These are phyloP conservation scores for Hystrix brachyura DNA, from an alignment of 2,113 vertebrate species.

Conservation along the genomic window DNA sequence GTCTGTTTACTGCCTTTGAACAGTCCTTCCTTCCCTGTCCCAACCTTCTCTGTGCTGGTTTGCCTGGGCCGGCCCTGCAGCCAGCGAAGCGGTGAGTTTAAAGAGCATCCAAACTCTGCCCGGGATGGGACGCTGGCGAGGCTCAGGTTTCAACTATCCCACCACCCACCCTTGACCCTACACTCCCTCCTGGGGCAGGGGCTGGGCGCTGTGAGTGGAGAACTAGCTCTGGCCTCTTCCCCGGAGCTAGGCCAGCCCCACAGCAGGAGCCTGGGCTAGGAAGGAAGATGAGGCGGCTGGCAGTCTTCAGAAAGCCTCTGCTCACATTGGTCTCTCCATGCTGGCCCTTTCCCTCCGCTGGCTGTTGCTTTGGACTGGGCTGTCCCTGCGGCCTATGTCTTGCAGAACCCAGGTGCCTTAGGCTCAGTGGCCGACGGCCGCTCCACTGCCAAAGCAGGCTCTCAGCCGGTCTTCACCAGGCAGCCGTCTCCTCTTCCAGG, in stretches of 20 bases:
- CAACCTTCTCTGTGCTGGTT: slow-evolving; percentile 83
- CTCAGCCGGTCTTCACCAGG: not conserved
- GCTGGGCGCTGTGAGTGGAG: not conserved
- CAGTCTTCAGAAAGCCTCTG: not conserved
- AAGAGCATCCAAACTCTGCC: slow-evolving; percentile 89
- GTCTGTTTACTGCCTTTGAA: slow-evolving; percentile 93
- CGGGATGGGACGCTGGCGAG: not conserved
- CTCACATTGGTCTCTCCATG: not conserved
- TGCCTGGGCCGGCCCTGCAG: slow-evolving; percentile 85
- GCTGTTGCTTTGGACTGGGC: not conserved
- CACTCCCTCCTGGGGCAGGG: not conserved
- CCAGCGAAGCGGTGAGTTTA: slow-evolving; percentile 85
- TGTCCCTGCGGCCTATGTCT: not conserved
- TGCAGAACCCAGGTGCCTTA: not conserved
- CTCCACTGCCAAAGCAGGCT: not conserved
- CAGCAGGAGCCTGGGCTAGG: not conserved
- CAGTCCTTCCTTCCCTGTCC: slow-evolving; percentile 89
- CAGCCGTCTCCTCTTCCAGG: not conserved
- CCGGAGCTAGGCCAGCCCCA: not conserved
- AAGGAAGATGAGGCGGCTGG: not conserved
- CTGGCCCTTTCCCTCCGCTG: not conserved
- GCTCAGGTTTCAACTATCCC: not conserved
- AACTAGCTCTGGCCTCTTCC: not conserved
- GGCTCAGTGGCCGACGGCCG: not conserved
- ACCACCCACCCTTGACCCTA: not conserved